These are phyloP conservation scores for Tolmerus cingulatus DNA, from an alignment of 2,888 invertebrate species.

Conservation along the genomic window DNA sequence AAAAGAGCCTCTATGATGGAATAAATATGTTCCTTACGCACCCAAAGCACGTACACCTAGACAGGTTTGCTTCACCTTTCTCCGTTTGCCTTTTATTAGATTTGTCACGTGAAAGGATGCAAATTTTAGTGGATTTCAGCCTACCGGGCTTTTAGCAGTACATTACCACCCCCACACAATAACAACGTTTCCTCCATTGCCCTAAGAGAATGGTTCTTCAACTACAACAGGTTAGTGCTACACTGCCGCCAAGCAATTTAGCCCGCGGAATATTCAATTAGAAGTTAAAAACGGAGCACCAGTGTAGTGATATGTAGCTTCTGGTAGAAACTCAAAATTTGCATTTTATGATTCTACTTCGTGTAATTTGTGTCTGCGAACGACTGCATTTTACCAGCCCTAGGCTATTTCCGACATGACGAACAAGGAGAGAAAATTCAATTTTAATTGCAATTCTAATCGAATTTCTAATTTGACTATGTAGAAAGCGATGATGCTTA, in stretches of 20 bases:
- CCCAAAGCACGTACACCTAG: background rate
- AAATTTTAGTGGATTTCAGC: constrained; percentile 5
- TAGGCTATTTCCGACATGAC: background rate
- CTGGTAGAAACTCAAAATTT: background rate
- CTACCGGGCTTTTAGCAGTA: background rate
- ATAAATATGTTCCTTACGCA: background rate
- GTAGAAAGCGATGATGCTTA: background rate
- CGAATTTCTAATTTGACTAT: background rate
- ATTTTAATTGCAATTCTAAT: background rate
- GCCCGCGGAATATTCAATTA: background rate
- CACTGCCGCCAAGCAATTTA: background rate
- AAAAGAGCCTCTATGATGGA: background rate
- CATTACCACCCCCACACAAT: background rate
- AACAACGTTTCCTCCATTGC: background rate
- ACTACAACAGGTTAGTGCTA: background rate
- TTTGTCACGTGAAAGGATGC: constrained; percentile 19
- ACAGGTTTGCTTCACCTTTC: background rate
- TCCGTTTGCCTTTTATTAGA: background rate
- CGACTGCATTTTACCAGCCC: background rate
- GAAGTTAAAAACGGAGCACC: background rate
- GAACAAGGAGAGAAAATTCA: background rate
- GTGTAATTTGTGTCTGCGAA: background rate
- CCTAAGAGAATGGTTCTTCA: background rate
- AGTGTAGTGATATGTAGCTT: background rate
- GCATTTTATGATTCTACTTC: background rate